Evolutionary conservation across 1,140 invertebrate genomes (phyloP).

Genomic region (Antheraea mylitta): DNA sequence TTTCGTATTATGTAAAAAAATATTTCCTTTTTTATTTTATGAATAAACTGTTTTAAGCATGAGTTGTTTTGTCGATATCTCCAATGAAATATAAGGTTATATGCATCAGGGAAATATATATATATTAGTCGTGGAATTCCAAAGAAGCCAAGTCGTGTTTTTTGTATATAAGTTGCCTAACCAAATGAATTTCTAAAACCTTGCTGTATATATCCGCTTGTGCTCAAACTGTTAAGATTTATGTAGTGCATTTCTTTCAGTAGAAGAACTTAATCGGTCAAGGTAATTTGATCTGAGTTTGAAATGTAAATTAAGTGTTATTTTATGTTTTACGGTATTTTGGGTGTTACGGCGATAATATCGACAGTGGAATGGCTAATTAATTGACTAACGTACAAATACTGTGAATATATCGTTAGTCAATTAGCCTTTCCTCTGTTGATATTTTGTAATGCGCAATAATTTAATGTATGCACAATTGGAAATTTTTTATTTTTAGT

Average conservation of each 20-base stretch:
- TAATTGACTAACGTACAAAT: too few species aligned
- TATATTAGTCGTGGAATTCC: not conserved
- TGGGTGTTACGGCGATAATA: not conserved
- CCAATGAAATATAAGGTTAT: not conserved
- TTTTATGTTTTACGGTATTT: too few species aligned
- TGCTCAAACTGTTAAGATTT: too few species aligned
- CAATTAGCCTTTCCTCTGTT: too few species aligned
- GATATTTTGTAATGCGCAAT: not conserved
- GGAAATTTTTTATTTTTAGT: conserved; percentile 6
- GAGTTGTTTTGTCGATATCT: not conserved
- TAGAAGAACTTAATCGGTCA: not conserved
- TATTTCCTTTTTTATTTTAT: too few species aligned
- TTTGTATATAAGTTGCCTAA: not conserved
- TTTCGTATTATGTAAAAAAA: too few species aligned
- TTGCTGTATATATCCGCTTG: not conserved
- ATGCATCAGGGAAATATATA: not conserved
- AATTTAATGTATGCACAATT: not conserved
- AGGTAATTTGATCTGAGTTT: too few species aligned
- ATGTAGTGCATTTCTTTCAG: not conserved
- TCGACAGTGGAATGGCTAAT: not conserved
- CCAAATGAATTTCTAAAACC: not conserved
- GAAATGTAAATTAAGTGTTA: too few species aligned
- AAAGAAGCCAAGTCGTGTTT: not conserved
- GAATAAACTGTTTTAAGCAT: too few species aligned
- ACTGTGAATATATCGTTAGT: too few species aligned